A percentile compares a stretch with the other conserved stretches of the same genome.
Evolutionary conservation across 2,113 vertebrate genomes (phyloP).

Genomic region (Toxotes chatareus): DNA sequence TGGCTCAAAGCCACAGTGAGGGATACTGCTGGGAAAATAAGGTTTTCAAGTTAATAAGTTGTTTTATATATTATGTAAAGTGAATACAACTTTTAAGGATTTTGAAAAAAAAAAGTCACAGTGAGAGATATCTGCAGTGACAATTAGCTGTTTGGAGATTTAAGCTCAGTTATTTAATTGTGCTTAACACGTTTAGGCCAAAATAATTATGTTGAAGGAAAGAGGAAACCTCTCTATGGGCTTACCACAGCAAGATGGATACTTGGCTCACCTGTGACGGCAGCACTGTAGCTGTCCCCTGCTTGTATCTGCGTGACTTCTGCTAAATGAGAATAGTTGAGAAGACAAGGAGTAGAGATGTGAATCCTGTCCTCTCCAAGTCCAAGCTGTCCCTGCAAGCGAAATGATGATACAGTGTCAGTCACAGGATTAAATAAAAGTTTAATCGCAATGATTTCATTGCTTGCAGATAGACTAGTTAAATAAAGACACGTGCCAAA

Average conservation of each 20-base stretch:
- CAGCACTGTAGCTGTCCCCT: conserved; percentile 66
- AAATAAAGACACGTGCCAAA: conserved; percentile 42
- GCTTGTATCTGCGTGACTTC: conserved; percentile 55
- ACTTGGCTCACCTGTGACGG: conserved; percentile 62
- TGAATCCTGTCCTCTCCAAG: conserved; percentile 56
- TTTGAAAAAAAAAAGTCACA: conserved; percentile 17
- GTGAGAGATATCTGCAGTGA: conserved; percentile 31
- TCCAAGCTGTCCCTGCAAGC: conserved; percentile 72
- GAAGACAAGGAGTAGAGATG: conserved; percentile 41
- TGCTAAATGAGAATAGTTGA: conserved; percentile 44
- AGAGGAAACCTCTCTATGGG: not conserved
- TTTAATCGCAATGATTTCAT: conserved; percentile 46
- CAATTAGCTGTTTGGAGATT: conserved; percentile 18
- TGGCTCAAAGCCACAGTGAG: conserved; percentile 74
- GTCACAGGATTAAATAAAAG: conserved; percentile 57
- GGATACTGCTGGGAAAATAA: conserved; percentile 72
- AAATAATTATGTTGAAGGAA: not conserved
- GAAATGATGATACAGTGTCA: conserved; percentile 36
- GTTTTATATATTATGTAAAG: conserved; percentile 57
- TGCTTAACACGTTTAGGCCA: not conserved
- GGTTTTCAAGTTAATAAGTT: conserved; percentile 67
- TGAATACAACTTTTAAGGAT: conserved; percentile 48
- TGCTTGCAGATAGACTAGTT: conserved; percentile 23
- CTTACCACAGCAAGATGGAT: not conserved
- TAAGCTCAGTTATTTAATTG: conserved; percentile 22